Evolutionary conservation across 2,113 vertebrate genomes (phyloP), one percentile per base, ranked within the genome.

Genomic region (Amblyornis subalaris): DNA sequence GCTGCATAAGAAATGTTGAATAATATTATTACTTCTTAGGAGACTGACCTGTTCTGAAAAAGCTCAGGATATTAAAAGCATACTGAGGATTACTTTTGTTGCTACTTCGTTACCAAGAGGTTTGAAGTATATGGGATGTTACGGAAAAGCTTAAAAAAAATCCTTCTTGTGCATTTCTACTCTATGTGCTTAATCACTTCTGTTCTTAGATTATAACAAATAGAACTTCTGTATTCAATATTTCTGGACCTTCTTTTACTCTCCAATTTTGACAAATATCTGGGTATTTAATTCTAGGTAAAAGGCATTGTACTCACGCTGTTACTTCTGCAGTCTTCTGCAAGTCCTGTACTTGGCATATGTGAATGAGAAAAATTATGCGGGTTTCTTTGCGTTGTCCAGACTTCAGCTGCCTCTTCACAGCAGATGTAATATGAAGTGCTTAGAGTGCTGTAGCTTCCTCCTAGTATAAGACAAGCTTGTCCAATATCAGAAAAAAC

Each of bases 121-220:
- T 70, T 38, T 72, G 31, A 62, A 74, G 20, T 35, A 35, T n/a
- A 44, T 22, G 16, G 3, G 7, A 15, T 33, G 35, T 17, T 76
- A 10, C 14, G 16, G 22, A 28, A 53, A 84, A 71, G 14, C 18
- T 55, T 70, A 4, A 42, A 86, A 53, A 47, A 51, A 16, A 15
- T 0, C 0, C 7, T 45, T 0, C 12, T 48, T 48, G 3, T 77
- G 7, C 10, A 7, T 91, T 91, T 81, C 24, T 57, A 5, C 28
- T 65, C 20, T 36, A 14, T 47, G 20, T 5, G 20, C 6, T 62
- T 51, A 69, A 44, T 51, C 21, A 33, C 12, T 70, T 55, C 0
- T 48, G 13, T 33, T 66, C 57, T n/a, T 9, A 55, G 19, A 79
- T 19, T 25, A 72, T 18, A 40, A 64, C 72, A 75, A 38, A 5